phyloP scores from a whole-genome alignment of 2,888 invertebrate species.

The Hartigia nigra region DNA sequence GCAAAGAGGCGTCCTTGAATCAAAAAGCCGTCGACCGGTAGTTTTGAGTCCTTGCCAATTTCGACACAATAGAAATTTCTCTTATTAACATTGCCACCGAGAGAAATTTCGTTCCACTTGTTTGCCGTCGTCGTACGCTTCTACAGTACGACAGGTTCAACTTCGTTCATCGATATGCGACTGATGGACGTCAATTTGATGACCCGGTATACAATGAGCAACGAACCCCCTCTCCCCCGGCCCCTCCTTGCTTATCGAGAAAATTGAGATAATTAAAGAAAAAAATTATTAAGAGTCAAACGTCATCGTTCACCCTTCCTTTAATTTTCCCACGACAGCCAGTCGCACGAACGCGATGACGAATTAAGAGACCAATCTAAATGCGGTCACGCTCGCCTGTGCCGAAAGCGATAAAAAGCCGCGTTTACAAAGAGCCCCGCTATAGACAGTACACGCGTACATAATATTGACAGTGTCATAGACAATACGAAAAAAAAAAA shows the following conservation, averaged over 20 bases:
- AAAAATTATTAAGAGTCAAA: background rate
- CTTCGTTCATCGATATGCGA: background rate
- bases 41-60: slow-evolving; percentile 27
- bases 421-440: background rate
- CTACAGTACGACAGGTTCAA: slow-evolving; percentile 1
- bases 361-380: background rate
- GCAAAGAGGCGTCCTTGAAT: slow-evolving; percentile 9
- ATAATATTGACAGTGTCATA: background rate
- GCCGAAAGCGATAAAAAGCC: background rate
- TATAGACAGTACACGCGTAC: background rate
- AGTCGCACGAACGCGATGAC: background rate
- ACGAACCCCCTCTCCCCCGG: background rate
- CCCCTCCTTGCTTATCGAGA: background rate
- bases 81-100: slow-evolving; percentile 27
- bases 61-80: slow-evolving; percentile 30
- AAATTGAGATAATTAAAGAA: background rate
- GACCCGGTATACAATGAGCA: background rate
- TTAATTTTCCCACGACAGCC: background rate
- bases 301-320: background rate
- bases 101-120: slow-evolving; percentile 26
- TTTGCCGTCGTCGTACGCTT: slow-evolving; percentile 1
- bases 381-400: background rate
- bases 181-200: background rate
- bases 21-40: slow-evolving; percentile 2
- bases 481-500: background rate